phyloP scores from a whole-genome alignment of 2,888 invertebrate genomes.

The Morinoia aosen region DNA sequence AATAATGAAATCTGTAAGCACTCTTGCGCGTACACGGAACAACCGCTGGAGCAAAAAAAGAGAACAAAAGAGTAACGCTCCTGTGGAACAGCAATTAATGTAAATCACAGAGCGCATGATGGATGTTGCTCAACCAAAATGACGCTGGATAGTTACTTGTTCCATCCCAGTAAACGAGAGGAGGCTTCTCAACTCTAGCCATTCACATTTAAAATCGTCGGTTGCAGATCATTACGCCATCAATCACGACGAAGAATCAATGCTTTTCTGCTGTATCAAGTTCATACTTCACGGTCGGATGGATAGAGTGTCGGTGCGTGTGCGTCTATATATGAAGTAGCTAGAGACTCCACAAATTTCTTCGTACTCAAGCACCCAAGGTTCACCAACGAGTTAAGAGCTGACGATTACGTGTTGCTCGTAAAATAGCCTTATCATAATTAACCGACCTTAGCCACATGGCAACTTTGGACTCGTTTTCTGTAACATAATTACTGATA shows the following conservation, averaged over 20 bases:
- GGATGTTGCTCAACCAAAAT: slow-evolving; percentile 42
- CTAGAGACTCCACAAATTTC: not conserved
- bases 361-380: not conserved
- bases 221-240: slow-evolving; percentile 28
- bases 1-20: not conserved
- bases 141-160: not conserved
- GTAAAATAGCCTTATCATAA: not conserved
- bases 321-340: not conserved
- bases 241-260: slow-evolving; percentile 41
- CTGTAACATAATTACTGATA: not conserved
- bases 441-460: not conserved
- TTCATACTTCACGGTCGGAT: slow-evolving; percentile 32
- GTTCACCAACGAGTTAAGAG: not conserved
- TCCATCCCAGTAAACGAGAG: slow-evolving; percentile 16
- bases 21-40: not conserved
- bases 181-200: not conserved
- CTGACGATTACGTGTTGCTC: not conserved
- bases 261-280: slow-evolving; percentile 44
- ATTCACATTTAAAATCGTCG: slow-evolving; percentile 38
- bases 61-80: not conserved
- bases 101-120: not conserved
- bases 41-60: not conserved
- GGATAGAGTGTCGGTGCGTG: not conserved
- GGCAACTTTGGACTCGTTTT: not conserved
- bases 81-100: slow-evolving; percentile 6